These are phyloP conservation scores for Edolisoma coerulescens DNA, from an alignment of 2,113 vertebrate species.

Conservation along the genomic window DNA sequence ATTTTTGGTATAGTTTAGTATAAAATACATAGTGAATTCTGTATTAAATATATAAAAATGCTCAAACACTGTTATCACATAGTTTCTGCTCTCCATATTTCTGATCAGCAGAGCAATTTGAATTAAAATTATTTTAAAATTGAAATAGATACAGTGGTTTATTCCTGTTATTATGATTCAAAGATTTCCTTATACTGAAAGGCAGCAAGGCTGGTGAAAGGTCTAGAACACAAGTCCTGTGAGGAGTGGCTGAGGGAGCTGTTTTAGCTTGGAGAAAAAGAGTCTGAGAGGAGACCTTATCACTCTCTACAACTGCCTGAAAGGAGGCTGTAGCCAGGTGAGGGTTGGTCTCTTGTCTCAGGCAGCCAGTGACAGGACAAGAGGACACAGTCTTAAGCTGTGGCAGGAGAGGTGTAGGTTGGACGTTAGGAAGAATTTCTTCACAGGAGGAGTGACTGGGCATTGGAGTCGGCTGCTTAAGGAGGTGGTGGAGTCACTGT, in stretches of 20 bases:
- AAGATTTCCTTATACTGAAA: not conserved
- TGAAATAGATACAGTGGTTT: not conserved
- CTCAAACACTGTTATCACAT: not conserved
- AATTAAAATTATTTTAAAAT: not conserved
- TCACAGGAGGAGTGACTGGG: not conserved
- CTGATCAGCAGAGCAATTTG: not conserved
- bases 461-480: not conserved
- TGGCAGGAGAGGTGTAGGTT: not conserved
- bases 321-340: not conserved
- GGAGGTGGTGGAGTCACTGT: too few species aligned
- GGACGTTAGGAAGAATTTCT: not conserved
- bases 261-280: not conserved
- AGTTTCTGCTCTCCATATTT: not conserved
- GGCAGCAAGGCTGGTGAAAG: not conserved
- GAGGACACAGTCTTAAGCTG: not conserved
- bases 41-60: not conserved
- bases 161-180: not conserved
- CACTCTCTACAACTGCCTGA: not conserved
- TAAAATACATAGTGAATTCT: not conserved
- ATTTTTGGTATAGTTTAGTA: not conserved
- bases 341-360: fast-evolving
- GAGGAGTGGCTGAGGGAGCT: fast-evolving
- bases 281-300: not conserved
- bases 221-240: too few species aligned
- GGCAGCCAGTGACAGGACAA: not conserved